phyloP scores from a whole-genome alignment of 2,797 vertebrate species.

The Fistularia tabacaria region DNA sequence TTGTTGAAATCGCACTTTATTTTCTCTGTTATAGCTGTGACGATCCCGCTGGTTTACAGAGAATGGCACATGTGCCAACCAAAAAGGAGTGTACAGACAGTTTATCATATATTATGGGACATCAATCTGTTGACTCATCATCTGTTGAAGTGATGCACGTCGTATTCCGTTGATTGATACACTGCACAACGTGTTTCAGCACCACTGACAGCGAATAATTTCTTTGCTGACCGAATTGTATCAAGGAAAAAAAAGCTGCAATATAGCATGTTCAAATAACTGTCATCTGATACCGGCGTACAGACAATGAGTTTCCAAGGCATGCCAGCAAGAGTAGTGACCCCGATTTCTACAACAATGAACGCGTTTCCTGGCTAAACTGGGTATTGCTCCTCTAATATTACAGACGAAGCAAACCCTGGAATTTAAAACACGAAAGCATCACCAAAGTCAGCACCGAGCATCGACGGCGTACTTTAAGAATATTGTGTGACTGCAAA shows the following conservation, averaged over 20 bases:
- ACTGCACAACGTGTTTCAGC: slow-evolving; percentile 40
- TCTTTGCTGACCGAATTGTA: not conserved
- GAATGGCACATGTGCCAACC: not conserved
- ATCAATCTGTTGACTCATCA: not conserved
- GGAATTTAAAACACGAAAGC: not conserved
- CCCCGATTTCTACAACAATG: too few species aligned
- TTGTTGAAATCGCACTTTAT: slow-evolving; percentile 46
- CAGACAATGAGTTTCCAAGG: too few species aligned
- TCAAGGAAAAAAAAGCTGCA: not conserved
- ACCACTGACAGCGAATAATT: slow-evolving; percentile 59
- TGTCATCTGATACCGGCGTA: slow-evolving; percentile 1
- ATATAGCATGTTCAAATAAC: slow-evolving; percentile 12
- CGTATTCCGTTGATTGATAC: not conserved
- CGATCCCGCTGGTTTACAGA: not conserved
- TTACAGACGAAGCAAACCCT: too few species aligned
- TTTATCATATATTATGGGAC: too few species aligned
- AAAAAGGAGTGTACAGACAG: too few species aligned
- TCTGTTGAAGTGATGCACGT: not conserved
- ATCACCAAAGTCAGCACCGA: not conserved
- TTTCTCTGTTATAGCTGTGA: too few species aligned
- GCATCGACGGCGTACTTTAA: not conserved
- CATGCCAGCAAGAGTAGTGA: too few species aligned
- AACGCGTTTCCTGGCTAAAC: too few species aligned
- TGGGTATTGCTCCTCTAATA: too few species aligned
- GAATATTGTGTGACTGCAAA: too few species aligned